Conservation (phyloP, 2,113 vertebrate genomes). For the Tapirus terrestris region DNA sequence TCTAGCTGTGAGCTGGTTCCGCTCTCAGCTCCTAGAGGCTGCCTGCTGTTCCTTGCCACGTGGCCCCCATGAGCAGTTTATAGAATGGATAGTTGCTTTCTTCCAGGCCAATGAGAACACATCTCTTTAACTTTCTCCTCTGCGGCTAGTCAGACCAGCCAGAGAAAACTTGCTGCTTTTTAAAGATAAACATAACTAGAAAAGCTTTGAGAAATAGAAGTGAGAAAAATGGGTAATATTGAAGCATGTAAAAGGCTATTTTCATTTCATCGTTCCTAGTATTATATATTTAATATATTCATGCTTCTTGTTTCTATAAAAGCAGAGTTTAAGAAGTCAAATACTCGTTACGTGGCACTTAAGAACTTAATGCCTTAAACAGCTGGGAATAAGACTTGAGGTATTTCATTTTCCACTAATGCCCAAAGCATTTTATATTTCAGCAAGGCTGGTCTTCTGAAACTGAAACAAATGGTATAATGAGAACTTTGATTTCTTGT, state of each 20-base stretch:
- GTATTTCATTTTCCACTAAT: constrained; percentile 69
- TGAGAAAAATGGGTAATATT: constrained; percentile 37
- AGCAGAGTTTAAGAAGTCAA: constrained; percentile 62
- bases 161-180: background rate
- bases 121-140: background rate
- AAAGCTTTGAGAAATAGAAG: constrained; percentile 49
- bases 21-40: background rate
- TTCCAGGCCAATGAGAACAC: background rate
- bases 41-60: background rate
- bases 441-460: constrained; percentile 60
- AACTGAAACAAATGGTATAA: constrained; percentile 55
- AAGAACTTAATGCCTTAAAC: constrained; percentile 65
- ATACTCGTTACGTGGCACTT: constrained; percentile 67
- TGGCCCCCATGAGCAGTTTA: background rate
- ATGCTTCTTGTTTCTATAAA: constrained; percentile 29
- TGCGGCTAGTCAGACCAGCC: background rate
- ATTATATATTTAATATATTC: background rate
- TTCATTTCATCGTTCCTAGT: background rate
- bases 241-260: background rate
- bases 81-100: background rate
- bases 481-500: constrained; percentile 41
- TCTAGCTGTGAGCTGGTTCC: background rate
- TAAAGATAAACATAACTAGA: constrained; percentile 14
- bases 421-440: constrained; percentile 71
- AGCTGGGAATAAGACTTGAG: constrained; percentile 76